These are phyloP conservation scores for Entomyzon cyanotis DNA, from an alignment of 2,113 vertebrate species.

Conservation along the genomic window DNA sequence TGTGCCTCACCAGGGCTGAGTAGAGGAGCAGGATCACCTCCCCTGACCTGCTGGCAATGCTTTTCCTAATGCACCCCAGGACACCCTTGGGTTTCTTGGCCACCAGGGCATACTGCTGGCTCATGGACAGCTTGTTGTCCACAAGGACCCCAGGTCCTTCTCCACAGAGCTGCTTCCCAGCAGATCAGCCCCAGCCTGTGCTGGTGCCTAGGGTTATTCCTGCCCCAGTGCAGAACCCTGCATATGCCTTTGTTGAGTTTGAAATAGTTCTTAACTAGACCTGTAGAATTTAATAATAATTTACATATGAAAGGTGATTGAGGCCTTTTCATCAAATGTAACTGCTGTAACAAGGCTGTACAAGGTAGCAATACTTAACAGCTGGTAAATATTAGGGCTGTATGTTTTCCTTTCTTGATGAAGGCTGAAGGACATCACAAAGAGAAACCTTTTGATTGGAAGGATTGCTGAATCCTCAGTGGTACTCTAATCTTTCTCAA, in stretches of 20 bases:
- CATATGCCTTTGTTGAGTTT: background rate
- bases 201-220: background rate
- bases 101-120: background rate
- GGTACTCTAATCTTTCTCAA: background rate
- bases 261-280: background rate
- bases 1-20: background rate
- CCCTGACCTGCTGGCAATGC: accelerated
- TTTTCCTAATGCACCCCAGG: background rate
- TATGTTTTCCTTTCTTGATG: background rate
- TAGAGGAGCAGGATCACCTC: background rate
- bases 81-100: background rate
- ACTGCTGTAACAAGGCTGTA: background rate
- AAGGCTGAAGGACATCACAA: background rate
- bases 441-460: background rate
- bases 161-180: background rate
- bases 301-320: background rate
- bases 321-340: background rate
- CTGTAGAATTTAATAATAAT: background rate
- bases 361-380: background rate
- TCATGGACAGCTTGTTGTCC: background rate
- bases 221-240: background rate
- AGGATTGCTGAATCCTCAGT: background rate
- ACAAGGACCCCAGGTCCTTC: background rate
- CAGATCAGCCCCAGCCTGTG: background rate
- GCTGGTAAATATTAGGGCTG: background rate